These are phyloP conservation scores for Picathartes gymnocephalus DNA, from an alignment of 2,113 vertebrate species.

Conservation along the genomic window DNA sequence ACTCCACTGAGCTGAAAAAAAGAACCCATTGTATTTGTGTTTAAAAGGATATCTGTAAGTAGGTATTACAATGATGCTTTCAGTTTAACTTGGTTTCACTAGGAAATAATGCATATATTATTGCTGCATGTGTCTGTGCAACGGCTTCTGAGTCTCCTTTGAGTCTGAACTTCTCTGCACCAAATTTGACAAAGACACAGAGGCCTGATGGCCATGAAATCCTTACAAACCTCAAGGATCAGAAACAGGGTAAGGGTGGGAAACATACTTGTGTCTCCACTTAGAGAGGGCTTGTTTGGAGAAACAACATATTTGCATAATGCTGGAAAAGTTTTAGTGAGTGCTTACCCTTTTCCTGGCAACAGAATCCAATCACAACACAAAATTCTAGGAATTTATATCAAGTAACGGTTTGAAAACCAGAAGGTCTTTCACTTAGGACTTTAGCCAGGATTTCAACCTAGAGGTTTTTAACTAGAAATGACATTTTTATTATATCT, in stretches of 20 bases:
- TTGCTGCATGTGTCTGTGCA: background rate
- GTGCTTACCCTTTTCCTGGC: background rate
- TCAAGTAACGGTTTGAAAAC: background rate
- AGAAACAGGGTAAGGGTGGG: background rate
- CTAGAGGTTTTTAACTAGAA: background rate
- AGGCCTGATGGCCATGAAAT: background rate
- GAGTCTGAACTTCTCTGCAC: background rate
- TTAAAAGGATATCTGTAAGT: background rate
- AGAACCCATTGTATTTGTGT: background rate
- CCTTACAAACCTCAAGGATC: background rate
- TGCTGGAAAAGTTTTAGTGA: background rate
- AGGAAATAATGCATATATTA: background rate
- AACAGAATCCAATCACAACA: background rate
- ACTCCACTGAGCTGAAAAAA: background rate
- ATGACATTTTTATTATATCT: background rate
- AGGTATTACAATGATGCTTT: background rate
- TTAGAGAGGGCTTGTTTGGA: background rate
- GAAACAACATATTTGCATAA: background rate
- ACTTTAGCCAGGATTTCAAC: background rate
- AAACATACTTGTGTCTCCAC: background rate
- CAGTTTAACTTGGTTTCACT: background rate
- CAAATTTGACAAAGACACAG: background rate
- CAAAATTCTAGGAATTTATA: background rate
- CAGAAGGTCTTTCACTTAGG: conserved; percentile 16
- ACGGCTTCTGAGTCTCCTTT: background rate